Evolutionary conservation across 2,888 invertebrate species (phyloP), one percentile per base, ranked within the genome.

Genomic region (Zygaena filipendulae): DNA sequence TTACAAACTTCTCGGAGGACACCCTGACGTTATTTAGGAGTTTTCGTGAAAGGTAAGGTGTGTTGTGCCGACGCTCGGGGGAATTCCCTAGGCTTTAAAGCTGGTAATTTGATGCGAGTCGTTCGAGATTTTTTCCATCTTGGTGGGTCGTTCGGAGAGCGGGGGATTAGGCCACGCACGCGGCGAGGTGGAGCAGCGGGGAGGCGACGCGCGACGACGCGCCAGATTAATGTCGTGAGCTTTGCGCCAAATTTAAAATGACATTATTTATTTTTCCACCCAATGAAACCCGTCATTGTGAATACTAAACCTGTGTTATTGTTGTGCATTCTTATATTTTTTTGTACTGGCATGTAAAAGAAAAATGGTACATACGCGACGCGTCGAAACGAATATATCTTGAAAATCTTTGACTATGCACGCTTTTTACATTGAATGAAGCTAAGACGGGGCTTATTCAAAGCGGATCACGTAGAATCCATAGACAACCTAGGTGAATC

Each of bases 51-150:
- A 74, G 74, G 72, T 60, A 70, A 75, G 75, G 69, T 72, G 70
- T 74, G 68, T 71, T 62, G 69, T 59, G 56, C 52, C 43, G 39
- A 39, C 57, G n/a, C 69, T 60, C 66, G 47, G 43, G 70, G 69
- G 74, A 70, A 69, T 74, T 66, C 60, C 59, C 62, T 62, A 59
- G 64, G 64, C 67, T 75, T 75, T 74, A 77, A 74, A 72, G 63
- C 70, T 62, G 71, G 75, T 75, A 77, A 77, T 75, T 75, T 75
- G 72, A 74, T 71, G 72, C 59, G 72, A 74, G 71, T 63, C 67
- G 72, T 72, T 64, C 57, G 63, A 72, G 75, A 75, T 74, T 72
- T 74, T n/a, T 74, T 70, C 70, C 71, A 70, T 72, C 69, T 74
- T 68, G 57, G 52, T 58, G 67, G 58, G 62, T 67, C 69, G 69